phyloP scores from a whole-genome alignment of 2,888 invertebrate species.

The Euphydryas editha region DNA sequence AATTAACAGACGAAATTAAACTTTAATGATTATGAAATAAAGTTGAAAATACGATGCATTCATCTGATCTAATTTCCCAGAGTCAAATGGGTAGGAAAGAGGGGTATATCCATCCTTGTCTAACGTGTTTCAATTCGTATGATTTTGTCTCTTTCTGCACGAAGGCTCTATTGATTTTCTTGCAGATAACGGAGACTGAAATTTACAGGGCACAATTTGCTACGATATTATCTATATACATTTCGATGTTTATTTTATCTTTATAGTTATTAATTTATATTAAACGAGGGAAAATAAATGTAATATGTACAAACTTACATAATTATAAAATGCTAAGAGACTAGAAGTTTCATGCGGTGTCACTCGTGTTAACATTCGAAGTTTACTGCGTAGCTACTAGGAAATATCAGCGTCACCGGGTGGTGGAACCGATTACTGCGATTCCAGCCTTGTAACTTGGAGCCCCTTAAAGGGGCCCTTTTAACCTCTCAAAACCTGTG shows the following conservation, averaged over 20 bases:
- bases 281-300: not conserved
- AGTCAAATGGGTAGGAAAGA: constrained; percentile 48
- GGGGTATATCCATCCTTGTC: constrained; percentile 49
- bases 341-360: no score
- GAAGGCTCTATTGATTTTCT: constrained; percentile 69
- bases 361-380: no score
- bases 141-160: constrained; percentile 43
- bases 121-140: constrained; percentile 16
- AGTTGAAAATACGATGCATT: constrained; percentile 25
- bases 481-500: no score
- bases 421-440: no score
- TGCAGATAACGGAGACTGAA: constrained; percentile 53
- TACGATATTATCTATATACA: constrained; percentile 39
- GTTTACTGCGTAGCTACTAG: no score
- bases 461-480: no score
- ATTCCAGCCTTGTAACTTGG: no score
- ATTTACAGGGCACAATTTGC: constrained; percentile 66
- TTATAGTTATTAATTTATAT: constrained; percentile 5
- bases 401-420: no score
- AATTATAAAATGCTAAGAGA: not conserved
- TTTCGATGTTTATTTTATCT: constrained; percentile 4
- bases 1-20: constrained; percentile 9
- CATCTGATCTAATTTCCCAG: constrained; percentile 54
- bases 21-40: not conserved
- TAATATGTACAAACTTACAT: not conserved